Evolutionary conservation across 2,797 vertebrate genomes (phyloP).

Genomic region (Anolis apletophallus): DNA sequence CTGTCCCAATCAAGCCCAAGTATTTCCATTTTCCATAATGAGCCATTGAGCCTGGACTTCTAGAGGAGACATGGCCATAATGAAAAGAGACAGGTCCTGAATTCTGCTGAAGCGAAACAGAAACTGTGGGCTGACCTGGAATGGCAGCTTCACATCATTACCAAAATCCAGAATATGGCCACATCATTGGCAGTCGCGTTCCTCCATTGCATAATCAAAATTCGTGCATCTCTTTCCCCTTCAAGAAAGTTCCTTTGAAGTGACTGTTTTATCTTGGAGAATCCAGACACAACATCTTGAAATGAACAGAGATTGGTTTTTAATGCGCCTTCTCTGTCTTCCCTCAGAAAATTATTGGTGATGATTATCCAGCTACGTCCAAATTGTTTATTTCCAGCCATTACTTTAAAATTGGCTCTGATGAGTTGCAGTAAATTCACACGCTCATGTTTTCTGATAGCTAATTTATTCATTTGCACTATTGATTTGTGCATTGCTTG

Average conservation of each 20-base stretch:
- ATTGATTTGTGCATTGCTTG: slow-evolving; percentile 58
- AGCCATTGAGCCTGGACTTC: slow-evolving; percentile 20
- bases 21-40: background rate
- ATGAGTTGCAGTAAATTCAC: slow-evolving; percentile 42
- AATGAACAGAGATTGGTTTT: slow-evolving; percentile 56
- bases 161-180: slow-evolving; percentile 21
- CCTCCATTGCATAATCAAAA: slow-evolving; percentile 45
- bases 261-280: slow-evolving; percentile 39
- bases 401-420: slow-evolving; percentile 39
- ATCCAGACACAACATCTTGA: slow-evolving; percentile 49
- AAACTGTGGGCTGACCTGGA: background rate
- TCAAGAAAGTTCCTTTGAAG: slow-evolving; percentile 51
- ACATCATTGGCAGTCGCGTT: slow-evolving; percentile 5
- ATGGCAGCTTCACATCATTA: slow-evolving; percentile 32
- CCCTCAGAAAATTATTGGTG: slow-evolving; percentile 46
- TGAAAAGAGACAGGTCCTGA: slow-evolving; percentile 35
- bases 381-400: slow-evolving; percentile 50
- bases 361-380: slow-evolving; percentile 51
- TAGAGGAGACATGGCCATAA: slow-evolving; percentile 9
- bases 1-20: slow-evolving; percentile 6
- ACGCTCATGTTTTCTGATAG: slow-evolving; percentile 48
- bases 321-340: slow-evolving; percentile 46
- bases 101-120: slow-evolving; percentile 13
- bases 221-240: slow-evolving; percentile 41
- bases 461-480: slow-evolving; percentile 59